Conservation (phyloP, 2,888 invertebrate genomes). For the Pyrrhia umbra region DNA sequence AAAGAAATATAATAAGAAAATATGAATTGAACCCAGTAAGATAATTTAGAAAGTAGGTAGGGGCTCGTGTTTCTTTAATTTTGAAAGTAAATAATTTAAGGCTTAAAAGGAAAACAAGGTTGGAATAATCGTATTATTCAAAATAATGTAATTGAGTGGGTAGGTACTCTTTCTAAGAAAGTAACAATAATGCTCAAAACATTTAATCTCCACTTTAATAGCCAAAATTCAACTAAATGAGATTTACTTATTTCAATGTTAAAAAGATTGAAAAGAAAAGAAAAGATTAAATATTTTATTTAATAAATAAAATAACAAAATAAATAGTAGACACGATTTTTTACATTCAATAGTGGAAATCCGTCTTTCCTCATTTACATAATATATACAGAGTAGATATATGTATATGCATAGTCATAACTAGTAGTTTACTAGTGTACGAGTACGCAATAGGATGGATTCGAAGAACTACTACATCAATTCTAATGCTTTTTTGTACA, state of each 20-base stretch:
- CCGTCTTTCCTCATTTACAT: too few relatives aligned
- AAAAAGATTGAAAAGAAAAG: too few relatives aligned
- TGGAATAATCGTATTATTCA: background rate
- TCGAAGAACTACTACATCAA: constrained; percentile 1
- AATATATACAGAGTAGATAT: too few relatives aligned
- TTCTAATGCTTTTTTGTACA: constrained; percentile 16
- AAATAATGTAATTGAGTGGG: background rate
- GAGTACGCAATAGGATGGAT: background rate
- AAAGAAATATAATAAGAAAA: constrained; percentile 39
- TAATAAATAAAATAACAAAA: too few relatives aligned
- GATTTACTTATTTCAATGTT: too few relatives aligned
- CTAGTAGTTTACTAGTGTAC: too few relatives aligned
- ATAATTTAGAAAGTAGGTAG: constrained; percentile 7
- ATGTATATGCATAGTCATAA: too few relatives aligned
- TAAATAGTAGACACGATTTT: too few relatives aligned
- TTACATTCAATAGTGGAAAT: too few relatives aligned
- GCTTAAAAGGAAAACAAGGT: background rate
- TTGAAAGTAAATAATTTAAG: constrained; percentile 1
- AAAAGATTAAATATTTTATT: too few relatives aligned
- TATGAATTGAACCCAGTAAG: constrained; percentile 16
- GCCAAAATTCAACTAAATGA: too few relatives aligned
- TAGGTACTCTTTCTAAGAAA: background rate
- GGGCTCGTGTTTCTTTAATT: constrained; percentile 21
- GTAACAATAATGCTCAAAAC: background rate
- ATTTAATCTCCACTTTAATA: too few relatives aligned